phyloP scores from a whole-genome alignment of 1,140 invertebrate genomes.

The Periplaneta americana region DNA sequence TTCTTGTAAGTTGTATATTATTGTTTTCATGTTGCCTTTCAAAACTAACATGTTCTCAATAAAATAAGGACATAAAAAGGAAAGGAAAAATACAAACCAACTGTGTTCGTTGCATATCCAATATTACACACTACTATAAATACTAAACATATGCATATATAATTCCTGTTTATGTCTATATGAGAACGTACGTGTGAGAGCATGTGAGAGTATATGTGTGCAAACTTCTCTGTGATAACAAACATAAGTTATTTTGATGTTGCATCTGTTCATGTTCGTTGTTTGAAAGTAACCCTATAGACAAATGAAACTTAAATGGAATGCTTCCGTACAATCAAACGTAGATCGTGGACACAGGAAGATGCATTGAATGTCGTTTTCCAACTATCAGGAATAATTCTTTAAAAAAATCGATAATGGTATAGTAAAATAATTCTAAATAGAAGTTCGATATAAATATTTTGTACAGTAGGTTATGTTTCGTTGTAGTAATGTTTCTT shows the following conservation, averaged over 20 bases:
- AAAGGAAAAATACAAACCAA: not conserved
- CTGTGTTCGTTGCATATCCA: not conserved
- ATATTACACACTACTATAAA: not conserved
- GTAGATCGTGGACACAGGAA: slow-evolving; percentile 5
- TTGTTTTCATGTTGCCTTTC: not conserved
- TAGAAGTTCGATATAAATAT: not conserved
- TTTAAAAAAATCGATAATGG: not conserved
- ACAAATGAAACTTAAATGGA: slow-evolving; percentile 8
- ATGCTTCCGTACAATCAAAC: slow-evolving; percentile 20
- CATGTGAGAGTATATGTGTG: slow-evolving; percentile 1
- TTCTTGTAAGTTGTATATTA: not conserved
- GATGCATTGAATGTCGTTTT: not conserved
- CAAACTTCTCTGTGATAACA: slow-evolving; percentile 13
- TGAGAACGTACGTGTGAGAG: too few species aligned
- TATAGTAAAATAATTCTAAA: not conserved
- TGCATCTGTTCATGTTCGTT: slow-evolving; percentile 1
- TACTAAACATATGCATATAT: not conserved
- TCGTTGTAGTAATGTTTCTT: not conserved
- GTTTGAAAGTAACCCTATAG: not conserved
- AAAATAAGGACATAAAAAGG: not conserved
- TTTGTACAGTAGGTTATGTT: not conserved
- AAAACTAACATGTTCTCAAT: not conserved
- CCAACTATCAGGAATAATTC: not conserved
- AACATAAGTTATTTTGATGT: slow-evolving; percentile 10
- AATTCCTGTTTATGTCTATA: not conserved